Evolutionary conservation across 2,888 invertebrate genomes (phyloP).

Genomic region (Melieria omissa): DNA sequence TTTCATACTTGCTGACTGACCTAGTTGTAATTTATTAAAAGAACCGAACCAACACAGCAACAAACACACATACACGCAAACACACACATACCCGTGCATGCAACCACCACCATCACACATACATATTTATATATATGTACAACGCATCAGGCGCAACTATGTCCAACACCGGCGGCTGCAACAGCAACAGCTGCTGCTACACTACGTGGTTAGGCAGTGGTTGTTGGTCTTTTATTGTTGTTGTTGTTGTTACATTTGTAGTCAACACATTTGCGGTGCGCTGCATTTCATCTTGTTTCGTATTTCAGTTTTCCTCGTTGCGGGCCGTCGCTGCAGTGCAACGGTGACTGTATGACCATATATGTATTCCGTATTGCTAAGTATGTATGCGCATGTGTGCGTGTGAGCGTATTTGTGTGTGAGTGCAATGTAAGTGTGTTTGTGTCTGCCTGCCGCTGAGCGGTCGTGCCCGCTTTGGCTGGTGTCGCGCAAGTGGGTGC

Average conservation of each 20-base stretch:
- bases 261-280: too few species aligned
- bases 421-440: too few species aligned
- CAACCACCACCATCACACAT: neutral
- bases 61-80: neutral
- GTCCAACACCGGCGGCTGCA: neutral
- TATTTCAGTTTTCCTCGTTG: constrained; percentile 25
- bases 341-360: too few species aligned
- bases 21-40: constrained; percentile 42
- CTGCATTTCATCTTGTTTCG: too few species aligned
- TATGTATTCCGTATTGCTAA: too few species aligned
- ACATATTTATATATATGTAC: constrained; percentile 23
- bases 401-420: too few species aligned
- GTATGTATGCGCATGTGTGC: too few species aligned
- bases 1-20: constrained; percentile 35
- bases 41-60: constrained; percentile 19
- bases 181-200: constrained; percentile 4
- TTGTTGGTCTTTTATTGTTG: constrained; percentile 33
- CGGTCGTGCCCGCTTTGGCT: too few species aligned
- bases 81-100: constrained; percentile 1
- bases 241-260: too few species aligned
- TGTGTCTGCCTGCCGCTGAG: too few species aligned
- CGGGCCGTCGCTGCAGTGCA: too few species aligned
- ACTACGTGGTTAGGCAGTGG: constrained; percentile 30
- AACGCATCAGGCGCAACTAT: neutral
- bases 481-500: constrained; percentile 36